These are phyloP conservation scores for Lophura nycthemera DNA, from an alignment of 2,113 vertebrate genomes.

Conservation along the genomic window DNA sequence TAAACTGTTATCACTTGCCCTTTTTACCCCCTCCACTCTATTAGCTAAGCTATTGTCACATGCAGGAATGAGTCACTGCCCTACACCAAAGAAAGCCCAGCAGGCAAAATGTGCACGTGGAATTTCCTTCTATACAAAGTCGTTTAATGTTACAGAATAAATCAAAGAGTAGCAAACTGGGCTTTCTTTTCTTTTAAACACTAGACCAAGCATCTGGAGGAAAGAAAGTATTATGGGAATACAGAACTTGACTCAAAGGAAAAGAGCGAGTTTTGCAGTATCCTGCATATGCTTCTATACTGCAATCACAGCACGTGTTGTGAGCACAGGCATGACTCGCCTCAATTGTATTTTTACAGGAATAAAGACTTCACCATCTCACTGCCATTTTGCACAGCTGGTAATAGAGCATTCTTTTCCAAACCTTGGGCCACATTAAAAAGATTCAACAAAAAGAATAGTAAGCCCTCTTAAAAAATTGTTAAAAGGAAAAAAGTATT, in stretches of 20 bases:
- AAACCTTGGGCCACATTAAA: neutral
- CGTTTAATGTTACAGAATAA: constrained; percentile 42
- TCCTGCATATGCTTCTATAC: neutral
- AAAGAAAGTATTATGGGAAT: constrained; percentile 30
- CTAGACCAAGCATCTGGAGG: constrained; percentile 24
- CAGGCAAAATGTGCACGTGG: neutral
- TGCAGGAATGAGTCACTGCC: constrained; percentile 32
- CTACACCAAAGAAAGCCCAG: neutral
- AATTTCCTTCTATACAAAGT: constrained; percentile 68
- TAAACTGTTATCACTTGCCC: neutral
- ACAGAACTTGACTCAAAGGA: neutral
- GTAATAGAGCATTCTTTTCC: neutral
- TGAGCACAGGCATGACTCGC: neutral
- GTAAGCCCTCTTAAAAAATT: neutral
- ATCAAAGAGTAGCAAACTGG: constrained; percentile 4
- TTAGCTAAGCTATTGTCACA: constrained; percentile 6
- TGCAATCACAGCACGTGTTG: neutral
- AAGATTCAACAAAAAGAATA: neutral
- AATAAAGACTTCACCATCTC: neutral
- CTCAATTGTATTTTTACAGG: neutral
- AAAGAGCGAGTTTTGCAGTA: neutral
- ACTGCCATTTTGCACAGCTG: neutral
- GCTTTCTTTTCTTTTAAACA: constrained; percentile 33
- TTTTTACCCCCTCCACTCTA: constrained; percentile 2
- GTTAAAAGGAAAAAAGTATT: no score